These are phyloP conservation scores for Macrocentrus cingulum DNA, from an alignment of 1,140 invertebrate species.

Conservation along the genomic window DNA sequence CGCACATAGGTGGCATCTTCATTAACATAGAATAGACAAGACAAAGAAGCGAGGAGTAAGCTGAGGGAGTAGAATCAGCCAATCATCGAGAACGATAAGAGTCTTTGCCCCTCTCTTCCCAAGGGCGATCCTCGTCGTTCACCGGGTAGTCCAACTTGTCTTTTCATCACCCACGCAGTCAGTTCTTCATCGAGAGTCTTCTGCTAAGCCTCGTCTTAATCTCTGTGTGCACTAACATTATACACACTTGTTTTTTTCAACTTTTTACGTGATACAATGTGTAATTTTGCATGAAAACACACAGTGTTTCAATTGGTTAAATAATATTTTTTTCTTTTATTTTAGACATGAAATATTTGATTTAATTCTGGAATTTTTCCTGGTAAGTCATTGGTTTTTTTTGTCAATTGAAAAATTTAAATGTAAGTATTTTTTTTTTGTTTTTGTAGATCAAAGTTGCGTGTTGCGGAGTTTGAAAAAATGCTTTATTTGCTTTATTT, in stretches of 20 bases:
- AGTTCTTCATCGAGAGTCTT: slow-evolving; percentile 46
- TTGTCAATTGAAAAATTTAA: no score
- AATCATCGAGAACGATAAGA: slow-evolving; percentile 34
- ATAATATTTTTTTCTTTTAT: no score
- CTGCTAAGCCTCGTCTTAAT: not conserved
- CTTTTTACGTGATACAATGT: not conserved
- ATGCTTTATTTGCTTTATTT: not conserved
- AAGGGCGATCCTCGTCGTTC: not conserved
- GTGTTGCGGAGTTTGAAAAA: not conserved
- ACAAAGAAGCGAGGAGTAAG: slow-evolving; percentile 29
- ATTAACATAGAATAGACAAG: slow-evolving; percentile 32
- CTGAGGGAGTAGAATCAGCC: slow-evolving; percentile 41
- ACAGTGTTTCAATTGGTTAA: no score
- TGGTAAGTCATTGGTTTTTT: not conserved
- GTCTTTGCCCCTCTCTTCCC: slow-evolving; percentile 34
- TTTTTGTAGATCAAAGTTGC: no score
- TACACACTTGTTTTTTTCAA: not conserved
- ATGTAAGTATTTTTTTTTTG: no score
- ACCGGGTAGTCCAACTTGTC: not conserved
- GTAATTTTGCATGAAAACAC: no score
- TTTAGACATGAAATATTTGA: no score
- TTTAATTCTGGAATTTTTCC: no score
- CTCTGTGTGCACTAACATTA: not conserved
- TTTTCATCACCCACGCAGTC: slow-evolving; percentile 39
- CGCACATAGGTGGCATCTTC: slow-evolving; percentile 24